Conservation (phyloP, 1,140 invertebrate genomes). For the Lanistes nyassanus region DNA sequence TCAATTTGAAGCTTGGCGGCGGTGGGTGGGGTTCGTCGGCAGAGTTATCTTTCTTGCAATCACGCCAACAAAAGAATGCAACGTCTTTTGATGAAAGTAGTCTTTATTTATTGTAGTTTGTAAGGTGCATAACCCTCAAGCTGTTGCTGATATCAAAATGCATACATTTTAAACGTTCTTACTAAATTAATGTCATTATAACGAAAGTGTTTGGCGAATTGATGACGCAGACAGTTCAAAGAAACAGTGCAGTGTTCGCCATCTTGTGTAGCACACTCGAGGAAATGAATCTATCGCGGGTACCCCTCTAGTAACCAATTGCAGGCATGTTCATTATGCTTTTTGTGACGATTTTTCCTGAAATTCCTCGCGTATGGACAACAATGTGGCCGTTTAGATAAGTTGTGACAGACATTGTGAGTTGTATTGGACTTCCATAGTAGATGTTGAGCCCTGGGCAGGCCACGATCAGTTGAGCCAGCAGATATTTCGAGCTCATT, state of each 20-base stretch:
- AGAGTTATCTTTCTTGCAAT: constrained; percentile 31
- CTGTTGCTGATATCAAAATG: not conserved
- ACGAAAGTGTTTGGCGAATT: not conserved
- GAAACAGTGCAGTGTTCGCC: constrained; percentile 43
- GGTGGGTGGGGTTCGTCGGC: constrained; percentile 23
- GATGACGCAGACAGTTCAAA: constrained; percentile 28
- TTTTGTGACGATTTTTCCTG: constrained; percentile 62
- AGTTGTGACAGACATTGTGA: constrained; percentile 30
- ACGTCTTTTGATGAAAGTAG: not conserved
- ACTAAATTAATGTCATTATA: not conserved
- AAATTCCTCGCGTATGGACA: constrained; percentile 56
- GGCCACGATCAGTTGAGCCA: constrained; percentile 31
- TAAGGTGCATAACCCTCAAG: not conserved
- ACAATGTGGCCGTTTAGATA: constrained; percentile 49
- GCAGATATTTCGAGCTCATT: constrained; percentile 37
- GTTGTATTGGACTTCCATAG: constrained; percentile 42
- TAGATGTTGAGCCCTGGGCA: constrained; percentile 20
- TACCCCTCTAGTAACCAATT: constrained; percentile 60
- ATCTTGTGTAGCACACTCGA: constrained; percentile 56
- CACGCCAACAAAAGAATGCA: constrained; percentile 20
- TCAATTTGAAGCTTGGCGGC: constrained; percentile 4
- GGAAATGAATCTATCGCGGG: constrained; percentile 44
- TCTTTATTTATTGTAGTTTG: not conserved
- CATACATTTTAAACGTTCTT: not conserved
- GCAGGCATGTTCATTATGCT: constrained; percentile 65